Base-by-base conservation (phyloP, 2,113 vertebrate species). In the Prinia subflava region DNA sequence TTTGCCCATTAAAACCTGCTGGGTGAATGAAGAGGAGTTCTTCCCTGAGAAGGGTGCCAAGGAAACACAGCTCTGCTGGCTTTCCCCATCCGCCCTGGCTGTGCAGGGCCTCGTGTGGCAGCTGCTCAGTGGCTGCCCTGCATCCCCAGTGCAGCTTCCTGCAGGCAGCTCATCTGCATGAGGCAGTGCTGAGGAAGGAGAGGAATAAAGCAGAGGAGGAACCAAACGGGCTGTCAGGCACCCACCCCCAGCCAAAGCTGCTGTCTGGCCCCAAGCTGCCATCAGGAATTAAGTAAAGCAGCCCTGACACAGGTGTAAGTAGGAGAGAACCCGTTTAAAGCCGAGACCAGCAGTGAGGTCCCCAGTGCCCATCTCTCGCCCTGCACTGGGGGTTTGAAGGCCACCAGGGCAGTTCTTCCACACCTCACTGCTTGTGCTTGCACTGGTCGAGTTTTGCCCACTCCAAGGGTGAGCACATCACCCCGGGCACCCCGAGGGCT, bases 41-140 rank as follows among this genome's bases (percentile, higher is more conserved):
- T 84, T 68, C 46, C 47, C 87, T 33, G 49, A 90, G 49, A 64
- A 68, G 6, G 16, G 5, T 42, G 27, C 44, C 46, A 68, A 59
- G 0, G 5, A 76, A 85, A n/a, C 0, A 0, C 18, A n/a, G 74
- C n/a, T 70, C 56, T 83, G 47, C 8, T 0, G 0, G 15, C 23
- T 75, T 33, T 59, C 47, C n/a, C 50, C 7, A 9, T 24, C 13
- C 69, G 50, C 22, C 33, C 25, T 25, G 42, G 42, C 4, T 35
- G 63, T 70, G 31, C 46, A 35, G 18, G 19, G 31, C 39, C 55
- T 27, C 0, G 0, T 30, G 31, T 1, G 1, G 37, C 6, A 3
- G 59, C 55, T 87, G 33, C 64, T 42, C 2, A 0, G 41, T 7
- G 42, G 11, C 21, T 73, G 62, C 39, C 35, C 47, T 35, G 23